A percentile compares a stretch with the other conserved stretches of the same genome.
Conservation (phyloP, 2,113 vertebrate species). For the Todiramphus chloris region DNA sequence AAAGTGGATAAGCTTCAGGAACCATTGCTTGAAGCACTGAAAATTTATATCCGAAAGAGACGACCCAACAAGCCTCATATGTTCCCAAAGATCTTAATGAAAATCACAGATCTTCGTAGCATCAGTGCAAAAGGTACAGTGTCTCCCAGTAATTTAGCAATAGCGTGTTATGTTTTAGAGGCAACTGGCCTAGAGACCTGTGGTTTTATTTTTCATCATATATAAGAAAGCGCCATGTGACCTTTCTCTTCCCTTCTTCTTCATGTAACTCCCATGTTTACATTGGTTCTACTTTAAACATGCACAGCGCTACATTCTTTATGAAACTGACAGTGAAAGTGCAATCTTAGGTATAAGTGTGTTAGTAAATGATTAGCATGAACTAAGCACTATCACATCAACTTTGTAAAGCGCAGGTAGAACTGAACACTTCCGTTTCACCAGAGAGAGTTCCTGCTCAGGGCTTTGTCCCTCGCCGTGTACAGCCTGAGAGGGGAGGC, state of each 20-base stretch:
- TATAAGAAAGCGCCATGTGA: background rate
- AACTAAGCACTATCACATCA: accelerated
- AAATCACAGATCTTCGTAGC: slow-evolving; percentile 96
- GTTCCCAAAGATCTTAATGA: slow-evolving; percentile 98
- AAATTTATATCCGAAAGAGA: slow-evolving; percentile 93
- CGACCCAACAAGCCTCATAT: slow-evolving; percentile 94
- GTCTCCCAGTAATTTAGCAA: background rate
- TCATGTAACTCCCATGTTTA: background rate
- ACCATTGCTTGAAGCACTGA: slow-evolving; percentile 91
- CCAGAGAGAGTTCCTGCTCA: background rate
- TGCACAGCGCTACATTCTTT: background rate
- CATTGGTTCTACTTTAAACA: background rate
- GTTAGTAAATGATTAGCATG: background rate
- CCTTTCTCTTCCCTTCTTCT: background rate
- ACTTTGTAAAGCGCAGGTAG: background rate
- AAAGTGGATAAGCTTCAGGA: slow-evolving; percentile 96
- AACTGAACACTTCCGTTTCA: background rate
- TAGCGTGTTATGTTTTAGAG: background rate
- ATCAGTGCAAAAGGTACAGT: slow-evolving; percentile 93
- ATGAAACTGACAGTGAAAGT: background rate
- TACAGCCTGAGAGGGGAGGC: background rate
- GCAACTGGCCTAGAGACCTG: background rate
- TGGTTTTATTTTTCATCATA: background rate
- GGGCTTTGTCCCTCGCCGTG: accelerated
- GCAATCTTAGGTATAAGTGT: background rate